Percentiles rank a stretch among this genome's conserved stretches.
These are phyloP conservation scores for Plodia interpunctella DNA, from an alignment of 1,140 invertebrate species.

Conservation along the genomic window DNA sequence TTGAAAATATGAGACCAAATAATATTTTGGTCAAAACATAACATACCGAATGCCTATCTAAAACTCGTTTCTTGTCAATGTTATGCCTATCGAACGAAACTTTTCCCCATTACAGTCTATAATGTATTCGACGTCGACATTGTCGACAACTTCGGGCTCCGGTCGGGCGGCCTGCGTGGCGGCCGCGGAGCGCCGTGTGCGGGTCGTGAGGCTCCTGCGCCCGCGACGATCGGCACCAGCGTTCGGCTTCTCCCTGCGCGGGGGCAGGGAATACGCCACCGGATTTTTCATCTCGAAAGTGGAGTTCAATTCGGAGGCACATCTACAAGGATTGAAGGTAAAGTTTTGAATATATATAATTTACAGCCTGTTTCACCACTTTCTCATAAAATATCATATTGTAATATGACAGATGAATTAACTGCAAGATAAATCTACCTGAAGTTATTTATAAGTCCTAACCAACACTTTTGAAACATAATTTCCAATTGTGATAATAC, in stretches of 20 bases:
- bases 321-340: constrained; percentile 91
- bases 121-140: constrained; percentile 68
- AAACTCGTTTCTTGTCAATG: not conserved
- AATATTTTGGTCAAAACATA: too few species aligned
- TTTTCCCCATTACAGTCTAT: constrained; percentile 22
- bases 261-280: constrained; percentile 93
- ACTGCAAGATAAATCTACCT: too few species aligned
- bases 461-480: too few species aligned
- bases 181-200: constrained; percentile 52
- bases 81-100: too few species aligned
- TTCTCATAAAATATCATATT: too few species aligned
- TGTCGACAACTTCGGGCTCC: constrained; percentile 65
- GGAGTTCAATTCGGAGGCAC: constrained; percentile 89
- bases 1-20: too few species aligned
- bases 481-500: too few species aligned
- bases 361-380: constrained; percentile 31
- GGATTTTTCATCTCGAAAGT: constrained; percentile 95
- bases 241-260: constrained; percentile 92
- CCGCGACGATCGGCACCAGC: constrained; percentile 58
- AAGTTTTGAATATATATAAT: not conserved
- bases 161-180: constrained; percentile 32
- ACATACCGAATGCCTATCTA: too few species aligned
- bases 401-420: too few species aligned
- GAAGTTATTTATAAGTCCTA: too few species aligned
- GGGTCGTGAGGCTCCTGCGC: constrained; percentile 63